Base-by-base conservation (phyloP, 2,797 vertebrate species). In the Buceros bicornis region DNA sequence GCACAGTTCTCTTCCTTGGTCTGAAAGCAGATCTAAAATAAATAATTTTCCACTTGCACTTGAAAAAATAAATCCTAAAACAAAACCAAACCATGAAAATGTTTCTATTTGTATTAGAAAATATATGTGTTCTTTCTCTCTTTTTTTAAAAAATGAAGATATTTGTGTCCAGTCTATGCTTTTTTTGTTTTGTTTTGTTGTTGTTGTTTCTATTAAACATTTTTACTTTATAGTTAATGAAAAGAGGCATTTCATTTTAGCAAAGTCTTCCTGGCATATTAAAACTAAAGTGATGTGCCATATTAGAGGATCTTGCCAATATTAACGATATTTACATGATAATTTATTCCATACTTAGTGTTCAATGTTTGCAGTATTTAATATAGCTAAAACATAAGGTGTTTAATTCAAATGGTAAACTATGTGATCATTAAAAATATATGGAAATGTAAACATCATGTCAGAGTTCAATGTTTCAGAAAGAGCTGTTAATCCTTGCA, bases 361-460 rank as follows among this genome's bases (percentile, higher is more conserved):
- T 72, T 96, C 48, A 58, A 3, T 58, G 37, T 50, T 54, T 94
- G 25, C 50, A 88, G 76, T 89, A 82, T 42, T 72, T 86, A 47
- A 31, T 28, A 79, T 61, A 92, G 77, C 74, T 64, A 56, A 87
- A 93, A 77, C 93, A 61, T 89, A 93, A 82, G 65, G 37, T 66
- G 35, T 83, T 95, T 92, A 85, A 91, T 91, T 95, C 89, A 95
- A 95, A 94, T 1, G 0, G 60, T 83, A 95, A 95, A 96, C 61
- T 87, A 71, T 84, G 90, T 65, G 54, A 89, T 97, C 94, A 91
- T 95, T 93, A 94, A 95, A 95, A 96, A 95, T 94, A 93, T 71
- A 96, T 87, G 93, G 82, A 89, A 94, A 87, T 94, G 88, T 94
- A 96, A 97, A 90, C 82, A 93, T 37, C 4, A 1, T 91, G 93